Percentiles rank a stretch among this genome's conserved stretches.
phyloP scores from a whole-genome alignment of 2,113 vertebrate genomes.

The Genyomyrus donnyi region DNA sequence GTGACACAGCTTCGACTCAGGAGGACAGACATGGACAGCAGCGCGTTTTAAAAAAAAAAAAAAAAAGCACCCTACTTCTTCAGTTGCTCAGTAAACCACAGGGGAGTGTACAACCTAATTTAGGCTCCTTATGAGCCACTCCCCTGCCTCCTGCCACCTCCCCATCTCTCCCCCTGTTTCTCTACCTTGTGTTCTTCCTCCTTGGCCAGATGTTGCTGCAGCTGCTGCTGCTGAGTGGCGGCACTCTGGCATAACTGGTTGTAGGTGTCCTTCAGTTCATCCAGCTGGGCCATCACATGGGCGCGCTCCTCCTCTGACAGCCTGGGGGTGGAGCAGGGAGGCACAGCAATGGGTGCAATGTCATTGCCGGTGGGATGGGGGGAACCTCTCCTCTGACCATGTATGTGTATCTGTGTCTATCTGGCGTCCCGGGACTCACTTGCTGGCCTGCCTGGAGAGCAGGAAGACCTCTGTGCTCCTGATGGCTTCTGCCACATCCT shows the following conservation, averaged over 20 bases:
- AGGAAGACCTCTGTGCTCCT: slow-evolving; percentile 87
- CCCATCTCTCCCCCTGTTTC: neutral
- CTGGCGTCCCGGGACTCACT: slow-evolving; percentile 61
- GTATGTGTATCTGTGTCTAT: no score
- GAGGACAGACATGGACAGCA: slow-evolving; percentile 24
- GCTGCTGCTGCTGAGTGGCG: slow-evolving; percentile 77
- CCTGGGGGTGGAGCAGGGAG: slow-evolving; percentile 46
- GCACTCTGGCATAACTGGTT: slow-evolving; percentile 73
- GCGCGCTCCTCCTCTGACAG: slow-evolving; percentile 76
- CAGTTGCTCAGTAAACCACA: neutral
- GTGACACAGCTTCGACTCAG: neutral
- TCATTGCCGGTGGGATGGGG: neutral
- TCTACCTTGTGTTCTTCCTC: slow-evolving; percentile 90
- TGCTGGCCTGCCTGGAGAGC: slow-evolving; percentile 83
- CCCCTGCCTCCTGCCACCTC: neutral
- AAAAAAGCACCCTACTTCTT: slow-evolving; percentile 20
- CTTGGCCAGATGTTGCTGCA: slow-evolving; percentile 80
- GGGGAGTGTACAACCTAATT: neutral
- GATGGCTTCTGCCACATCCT: slow-evolving; percentile 81
- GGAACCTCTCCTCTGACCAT: neutral
- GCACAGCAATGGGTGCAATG: slow-evolving; percentile 8
- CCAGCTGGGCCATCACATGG: slow-evolving; percentile 70
- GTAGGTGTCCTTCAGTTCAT: slow-evolving; percentile 73
- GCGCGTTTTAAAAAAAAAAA: neutral
- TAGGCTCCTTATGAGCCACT: neutral